Conservation (phyloP, 2,797 vertebrate genomes). For the Artibeus lituratus region DNA sequence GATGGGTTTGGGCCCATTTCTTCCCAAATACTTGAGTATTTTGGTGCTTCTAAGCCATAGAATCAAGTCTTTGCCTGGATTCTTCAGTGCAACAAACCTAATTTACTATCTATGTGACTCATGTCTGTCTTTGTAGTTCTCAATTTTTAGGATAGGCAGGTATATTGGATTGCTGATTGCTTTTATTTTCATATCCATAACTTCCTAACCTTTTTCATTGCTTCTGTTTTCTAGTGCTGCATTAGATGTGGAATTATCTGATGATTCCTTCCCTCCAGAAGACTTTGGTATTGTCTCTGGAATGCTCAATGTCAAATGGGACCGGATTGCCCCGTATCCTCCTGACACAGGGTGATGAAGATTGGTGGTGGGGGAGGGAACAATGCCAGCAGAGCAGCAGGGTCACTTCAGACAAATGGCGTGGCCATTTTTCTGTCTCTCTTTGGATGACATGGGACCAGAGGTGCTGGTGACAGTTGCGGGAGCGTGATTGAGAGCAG, state of each 20-base stretch:
- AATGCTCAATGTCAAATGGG: conserved; percentile 98
- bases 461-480: not conserved
- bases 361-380: not conserved
- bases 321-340: conserved; percentile 98
- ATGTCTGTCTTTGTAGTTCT: not conserved
- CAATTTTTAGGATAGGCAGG: not conserved
- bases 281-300: conserved; percentile 98
- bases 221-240: conserved; percentile 86
- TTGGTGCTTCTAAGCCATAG: not conserved
- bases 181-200: not conserved
- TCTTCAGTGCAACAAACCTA: not conserved
- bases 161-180: not conserved
- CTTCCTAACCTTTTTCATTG: not conserved
- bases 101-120: not conserved
- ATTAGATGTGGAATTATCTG: conserved; percentile 94
- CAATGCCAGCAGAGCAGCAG: not conserved
- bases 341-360: conserved; percentile 41
- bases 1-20: not conserved
- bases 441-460: not conserved
- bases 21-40: not conserved
- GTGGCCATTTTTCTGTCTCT: not conserved
- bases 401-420: not conserved
- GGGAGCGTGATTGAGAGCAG: not conserved
- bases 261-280: conserved; percentile 96
- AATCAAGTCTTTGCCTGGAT: not conserved